These are phyloP conservation scores for Coregonus ussuriensis DNA, from an alignment of 2,797 vertebrate genomes.

Conservation along the genomic window DNA sequence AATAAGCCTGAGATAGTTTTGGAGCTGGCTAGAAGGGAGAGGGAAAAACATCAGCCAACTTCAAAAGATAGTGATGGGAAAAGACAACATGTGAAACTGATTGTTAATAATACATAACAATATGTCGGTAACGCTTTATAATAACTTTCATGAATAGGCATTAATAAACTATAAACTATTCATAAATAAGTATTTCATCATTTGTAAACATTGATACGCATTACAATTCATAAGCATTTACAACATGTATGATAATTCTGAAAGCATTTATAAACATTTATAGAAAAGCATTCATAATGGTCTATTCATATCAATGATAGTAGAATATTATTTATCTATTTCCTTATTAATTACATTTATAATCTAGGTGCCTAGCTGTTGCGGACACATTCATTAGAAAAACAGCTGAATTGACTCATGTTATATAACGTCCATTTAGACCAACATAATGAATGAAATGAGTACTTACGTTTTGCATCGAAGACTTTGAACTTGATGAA, in stretches of 20 bases:
- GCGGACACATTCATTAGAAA: background rate
- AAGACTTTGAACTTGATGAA: constrained; percentile 98
- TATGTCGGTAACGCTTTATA: background rate
- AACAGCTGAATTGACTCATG: background rate
- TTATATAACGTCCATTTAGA: background rate
- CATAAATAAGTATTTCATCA: background rate
- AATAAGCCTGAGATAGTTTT: constrained; percentile 94
- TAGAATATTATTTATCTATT: too few species aligned
- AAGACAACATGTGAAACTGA: background rate
- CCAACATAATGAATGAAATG: background rate
- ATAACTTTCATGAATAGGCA: background rate
- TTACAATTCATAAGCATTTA: background rate
- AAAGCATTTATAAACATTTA: background rate
- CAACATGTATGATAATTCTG: background rate
- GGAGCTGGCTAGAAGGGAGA: constrained; percentile 81
- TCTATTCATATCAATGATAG: background rate
- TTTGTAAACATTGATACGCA: background rate
- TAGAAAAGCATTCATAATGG: background rate
- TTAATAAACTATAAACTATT: too few species aligned
- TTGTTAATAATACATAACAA: background rate
- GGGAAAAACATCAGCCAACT: background rate
- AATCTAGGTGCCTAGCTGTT: background rate
- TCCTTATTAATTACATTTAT: background rate
- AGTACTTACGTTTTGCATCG: constrained; percentile 94
- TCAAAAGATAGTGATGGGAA: constrained; percentile 27